Conservation (phyloP, 2,113 vertebrate species). For the Tauraco erythrolophus region DNA sequence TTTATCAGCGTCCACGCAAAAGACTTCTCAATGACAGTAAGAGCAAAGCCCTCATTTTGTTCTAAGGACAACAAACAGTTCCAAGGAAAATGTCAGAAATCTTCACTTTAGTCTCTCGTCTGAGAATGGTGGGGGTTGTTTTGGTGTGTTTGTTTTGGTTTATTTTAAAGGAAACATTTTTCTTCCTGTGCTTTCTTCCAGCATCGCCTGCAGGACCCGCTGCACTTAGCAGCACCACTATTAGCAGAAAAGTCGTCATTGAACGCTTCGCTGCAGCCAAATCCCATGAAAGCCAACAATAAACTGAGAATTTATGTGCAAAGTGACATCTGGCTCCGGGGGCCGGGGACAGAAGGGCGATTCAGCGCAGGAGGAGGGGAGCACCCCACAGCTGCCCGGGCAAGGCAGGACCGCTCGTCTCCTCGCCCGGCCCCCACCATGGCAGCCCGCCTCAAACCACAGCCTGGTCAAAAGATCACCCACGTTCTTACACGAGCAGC, state of each 20-base stretch:
- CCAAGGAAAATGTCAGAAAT: background rate
- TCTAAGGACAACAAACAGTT: background rate
- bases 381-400: background rate
- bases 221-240: accelerated
- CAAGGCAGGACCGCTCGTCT: background rate
- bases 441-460: background rate
- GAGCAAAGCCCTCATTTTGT: background rate
- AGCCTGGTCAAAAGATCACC: background rate
- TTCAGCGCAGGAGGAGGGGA: background rate
- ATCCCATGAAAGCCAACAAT: background rate
- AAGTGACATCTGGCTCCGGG: conserved; percentile 4
- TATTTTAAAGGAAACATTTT: background rate
- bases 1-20: background rate
- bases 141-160: background rate
- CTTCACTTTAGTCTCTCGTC: background rate
- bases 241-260: background rate
- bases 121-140: background rate
- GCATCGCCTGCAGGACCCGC: background rate
- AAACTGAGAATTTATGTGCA: background rate
- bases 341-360: conserved; percentile 1
- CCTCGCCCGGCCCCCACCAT: accelerated
- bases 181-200: background rate
- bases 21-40: background rate
- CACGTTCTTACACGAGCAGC: background rate
- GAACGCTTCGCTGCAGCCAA: background rate